These are phyloP conservation scores for Listrodromus nycthemerus DNA, from an alignment of 2,888 invertebrate species.

Conservation along the genomic window DNA sequence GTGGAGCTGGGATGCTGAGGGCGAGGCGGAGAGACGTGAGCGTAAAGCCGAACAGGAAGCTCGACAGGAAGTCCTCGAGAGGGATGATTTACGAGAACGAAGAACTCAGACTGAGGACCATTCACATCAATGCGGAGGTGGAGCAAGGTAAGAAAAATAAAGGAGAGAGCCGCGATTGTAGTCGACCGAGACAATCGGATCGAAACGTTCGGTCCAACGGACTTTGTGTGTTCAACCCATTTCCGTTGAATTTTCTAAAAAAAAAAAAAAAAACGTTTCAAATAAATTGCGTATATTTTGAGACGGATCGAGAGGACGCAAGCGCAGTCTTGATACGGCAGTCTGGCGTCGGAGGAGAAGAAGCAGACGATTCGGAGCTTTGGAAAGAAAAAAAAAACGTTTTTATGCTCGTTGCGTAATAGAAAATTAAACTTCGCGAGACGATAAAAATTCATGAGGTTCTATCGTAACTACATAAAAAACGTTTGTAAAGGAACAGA, in stretches of 20 bases:
- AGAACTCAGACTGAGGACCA: conserved; percentile 94
- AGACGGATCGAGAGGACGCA: no score
- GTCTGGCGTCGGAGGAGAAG: no score
- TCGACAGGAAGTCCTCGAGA: conserved; percentile 95
- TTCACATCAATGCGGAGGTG: conserved; percentile 96
- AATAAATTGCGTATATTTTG: no score
- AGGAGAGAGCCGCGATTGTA: not conserved
- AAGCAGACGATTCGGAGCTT: no score
- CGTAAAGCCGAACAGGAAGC: conserved; percentile 94
- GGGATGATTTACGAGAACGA: conserved; percentile 98
- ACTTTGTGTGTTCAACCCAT: no score
- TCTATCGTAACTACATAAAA: not conserved
- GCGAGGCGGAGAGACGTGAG: conserved; percentile 94
- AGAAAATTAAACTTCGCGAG: not conserved
- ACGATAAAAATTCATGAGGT: conserved; percentile 1
- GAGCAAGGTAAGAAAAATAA: conserved; percentile 89
- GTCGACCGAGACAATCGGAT: not conserved
- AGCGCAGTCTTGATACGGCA: no score
- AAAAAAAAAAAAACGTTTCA: no score
- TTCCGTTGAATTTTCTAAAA: no score
- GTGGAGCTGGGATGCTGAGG: conserved; percentile 89
- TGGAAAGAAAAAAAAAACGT: no score
- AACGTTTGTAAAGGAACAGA: not conserved
- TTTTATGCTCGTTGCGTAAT: not conserved
- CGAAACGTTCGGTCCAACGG: not conserved